A percentile compares a stretch with the other conserved stretches of the same genome.
phyloP scores from a whole-genome alignment of 2,797 vertebrate genomes.

The Adrianichthys oophorus region DNA sequence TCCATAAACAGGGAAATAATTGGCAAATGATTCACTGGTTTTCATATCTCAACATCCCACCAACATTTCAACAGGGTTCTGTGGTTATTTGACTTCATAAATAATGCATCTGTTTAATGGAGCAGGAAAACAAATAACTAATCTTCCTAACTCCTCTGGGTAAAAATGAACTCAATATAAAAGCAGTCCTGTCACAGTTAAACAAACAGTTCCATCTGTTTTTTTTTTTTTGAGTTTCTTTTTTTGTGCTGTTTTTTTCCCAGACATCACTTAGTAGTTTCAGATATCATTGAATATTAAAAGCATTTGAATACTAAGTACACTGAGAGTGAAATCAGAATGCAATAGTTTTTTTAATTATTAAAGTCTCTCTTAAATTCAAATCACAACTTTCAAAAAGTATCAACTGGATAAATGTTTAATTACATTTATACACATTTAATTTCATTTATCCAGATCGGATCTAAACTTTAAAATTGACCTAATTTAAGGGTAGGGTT shows the following conservation, averaged over 20 bases:
- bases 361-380: background rate
- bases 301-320: background rate
- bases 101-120: conserved; percentile 80
- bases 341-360: background rate
- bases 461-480: too few species aligned
- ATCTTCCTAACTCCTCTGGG: conserved; percentile 68
- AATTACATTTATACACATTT: too few species aligned
- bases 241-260: conserved; percentile 22
- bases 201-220: conserved; percentile 61
- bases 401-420: background rate
- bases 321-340: background rate
- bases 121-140: conserved; percentile 78
- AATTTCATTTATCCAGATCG: too few species aligned
- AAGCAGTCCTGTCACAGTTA: conserved; percentile 47
- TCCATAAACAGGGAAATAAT: conserved; percentile 77
- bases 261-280: conserved; percentile 24
- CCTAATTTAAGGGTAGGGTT: too few species aligned
- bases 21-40: conserved; percentile 74
- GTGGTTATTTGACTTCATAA: conserved; percentile 75
- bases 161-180: conserved; percentile 72
- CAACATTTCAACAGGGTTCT: conserved; percentile 70
- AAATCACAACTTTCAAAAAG: background rate
- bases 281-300: conserved; percentile 50
- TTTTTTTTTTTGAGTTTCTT: conserved; percentile 39
- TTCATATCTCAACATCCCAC: conserved; percentile 76